Evolutionary conservation across 2,113 vertebrate species (phyloP).

Genomic region (Lagopus leucura): DNA sequence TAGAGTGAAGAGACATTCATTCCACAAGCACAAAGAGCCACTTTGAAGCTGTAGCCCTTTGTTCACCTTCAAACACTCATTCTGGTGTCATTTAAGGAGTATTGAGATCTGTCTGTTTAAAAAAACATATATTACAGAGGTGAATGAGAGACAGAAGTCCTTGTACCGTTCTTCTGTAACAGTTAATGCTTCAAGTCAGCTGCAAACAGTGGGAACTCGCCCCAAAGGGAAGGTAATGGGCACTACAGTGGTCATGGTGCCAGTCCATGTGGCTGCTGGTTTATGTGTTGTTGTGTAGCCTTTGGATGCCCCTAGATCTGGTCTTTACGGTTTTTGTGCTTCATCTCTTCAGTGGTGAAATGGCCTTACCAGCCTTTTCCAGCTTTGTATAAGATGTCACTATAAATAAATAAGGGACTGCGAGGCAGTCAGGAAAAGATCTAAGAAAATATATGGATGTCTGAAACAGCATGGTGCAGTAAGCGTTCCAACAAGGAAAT

Average conservation of each 20-base stretch:
- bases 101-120: constrained; percentile 27
- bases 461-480: neutral
- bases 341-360: neutral
- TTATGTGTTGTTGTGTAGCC: neutral
- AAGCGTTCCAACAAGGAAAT: neutral
- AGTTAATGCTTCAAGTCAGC: neutral
- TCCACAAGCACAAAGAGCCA: constrained; percentile 15
- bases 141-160: neutral
- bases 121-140: neutral
- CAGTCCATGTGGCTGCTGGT: neutral
- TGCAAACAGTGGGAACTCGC: neutral
- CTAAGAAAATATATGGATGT: neutral
- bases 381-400: neutral
- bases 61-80: constrained; percentile 30
- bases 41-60: constrained; percentile 35
- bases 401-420: neutral
- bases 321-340: neutral
- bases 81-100: constrained; percentile 8
- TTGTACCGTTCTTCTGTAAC: neutral
- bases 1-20: constrained; percentile 21
- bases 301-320: neutral
- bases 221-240: neutral
- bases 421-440: neutral
- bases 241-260: neutral
- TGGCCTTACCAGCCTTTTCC: neutral